These are phyloP conservation scores for Ichneumoninae sp. DNA, from an alignment of 2,888 invertebrate species.

Conservation along the genomic window DNA sequence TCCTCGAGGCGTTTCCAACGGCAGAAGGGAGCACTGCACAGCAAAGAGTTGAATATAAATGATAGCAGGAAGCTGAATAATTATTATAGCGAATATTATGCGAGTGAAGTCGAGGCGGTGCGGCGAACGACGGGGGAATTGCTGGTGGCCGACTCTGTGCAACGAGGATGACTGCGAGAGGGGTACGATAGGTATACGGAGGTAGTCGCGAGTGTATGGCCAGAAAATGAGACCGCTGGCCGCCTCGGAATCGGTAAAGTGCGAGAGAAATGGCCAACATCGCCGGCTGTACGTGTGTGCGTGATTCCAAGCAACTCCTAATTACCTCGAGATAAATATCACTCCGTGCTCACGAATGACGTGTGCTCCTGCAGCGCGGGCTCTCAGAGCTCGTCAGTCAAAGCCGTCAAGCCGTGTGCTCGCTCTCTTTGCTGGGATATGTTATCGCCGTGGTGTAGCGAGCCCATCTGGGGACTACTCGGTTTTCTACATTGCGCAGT, in stretches of 20 bases:
- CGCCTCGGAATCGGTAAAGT: conserved; percentile 63
- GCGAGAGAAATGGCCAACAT: conserved; percentile 66
- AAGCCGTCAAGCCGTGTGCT: conserved; percentile 73
- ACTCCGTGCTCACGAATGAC: conserved; percentile 78
- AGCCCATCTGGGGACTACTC: conserved; percentile 56
- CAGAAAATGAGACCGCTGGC: conserved; percentile 50
- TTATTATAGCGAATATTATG: conserved; percentile 73
- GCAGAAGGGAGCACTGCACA: background rate
- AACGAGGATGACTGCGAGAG: conserved; percentile 43
- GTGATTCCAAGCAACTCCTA: conserved; percentile 79
- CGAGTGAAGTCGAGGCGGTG: conserved; percentile 53
- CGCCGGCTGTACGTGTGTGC: conserved; percentile 65
- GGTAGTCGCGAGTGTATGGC: conserved; percentile 29
- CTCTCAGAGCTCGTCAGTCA: conserved; percentile 80
- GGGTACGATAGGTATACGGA: conserved; percentile 9
- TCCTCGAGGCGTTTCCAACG: conserved; percentile 41
- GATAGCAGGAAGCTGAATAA: conserved; percentile 72
- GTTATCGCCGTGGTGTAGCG: conserved; percentile 74
- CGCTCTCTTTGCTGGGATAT: conserved; percentile 71
- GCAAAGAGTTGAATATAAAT: conserved; percentile 66
- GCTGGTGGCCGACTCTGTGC: conserved; percentile 14
- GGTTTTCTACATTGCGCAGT: conserved; percentile 11
- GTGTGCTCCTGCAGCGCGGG: conserved; percentile 80
- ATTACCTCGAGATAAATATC: conserved; percentile 82
- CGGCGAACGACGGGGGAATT: conserved; percentile 59